phyloP scores from a whole-genome alignment of 2,888 invertebrate genomes.

The Epistrophe eligans region DNA sequence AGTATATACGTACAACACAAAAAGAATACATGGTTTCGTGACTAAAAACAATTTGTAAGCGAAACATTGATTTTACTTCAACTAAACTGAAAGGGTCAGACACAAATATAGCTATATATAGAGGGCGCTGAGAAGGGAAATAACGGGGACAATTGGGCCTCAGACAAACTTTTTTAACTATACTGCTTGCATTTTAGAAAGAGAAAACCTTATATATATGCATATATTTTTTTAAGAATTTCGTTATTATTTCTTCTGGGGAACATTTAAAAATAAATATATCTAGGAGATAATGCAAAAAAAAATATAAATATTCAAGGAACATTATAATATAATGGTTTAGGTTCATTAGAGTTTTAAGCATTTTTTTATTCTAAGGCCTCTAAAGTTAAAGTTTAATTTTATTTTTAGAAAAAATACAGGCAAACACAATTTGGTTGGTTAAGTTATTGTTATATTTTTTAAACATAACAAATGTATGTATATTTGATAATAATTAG shows the following conservation, averaged over 20 bases:
- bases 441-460: too few relatives aligned
- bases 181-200: not conserved
- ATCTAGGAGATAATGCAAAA: too few relatives aligned
- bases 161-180: not conserved
- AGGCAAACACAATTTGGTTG: too few relatives aligned
- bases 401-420: too few relatives aligned
- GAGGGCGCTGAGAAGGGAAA: not conserved
- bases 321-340: too few relatives aligned
- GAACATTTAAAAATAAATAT: not conserved
- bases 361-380: too few relatives aligned
- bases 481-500: too few relatives aligned
- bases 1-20: not conserved
- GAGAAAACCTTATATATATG: not conserved
- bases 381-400: too few relatives aligned
- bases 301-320: too few relatives aligned
- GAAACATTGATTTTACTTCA: slow-evolving; percentile 62
- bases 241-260: not conserved
- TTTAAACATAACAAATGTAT: too few relatives aligned
- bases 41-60: slow-evolving; percentile 67
- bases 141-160: not conserved
- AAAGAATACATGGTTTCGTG: slow-evolving; percentile 56
- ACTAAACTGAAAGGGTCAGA: slow-evolving; percentile 26
- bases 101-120: too few relatives aligned
- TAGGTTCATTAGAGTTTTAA: too few relatives aligned
- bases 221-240: not conserved